Conservation (phyloP, 2,888 invertebrate species). For the Plemyria rubiginata region DNA sequence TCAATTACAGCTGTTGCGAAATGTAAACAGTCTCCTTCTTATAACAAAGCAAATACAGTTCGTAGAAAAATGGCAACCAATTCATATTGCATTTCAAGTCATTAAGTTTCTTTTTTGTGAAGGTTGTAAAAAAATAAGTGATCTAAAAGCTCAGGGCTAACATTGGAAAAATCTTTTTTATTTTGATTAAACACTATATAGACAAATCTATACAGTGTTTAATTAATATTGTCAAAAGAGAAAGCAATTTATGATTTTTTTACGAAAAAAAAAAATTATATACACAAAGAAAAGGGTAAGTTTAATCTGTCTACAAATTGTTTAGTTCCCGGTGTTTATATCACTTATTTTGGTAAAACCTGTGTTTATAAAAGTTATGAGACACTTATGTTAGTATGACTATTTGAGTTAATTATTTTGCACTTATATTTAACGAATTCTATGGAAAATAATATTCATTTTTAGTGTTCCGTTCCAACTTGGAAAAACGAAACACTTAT, state of each 20-base stretch:
- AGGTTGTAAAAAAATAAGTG: conserved; percentile 21
- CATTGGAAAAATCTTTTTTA: background rate
- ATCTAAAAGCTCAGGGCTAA: conserved; percentile 4
- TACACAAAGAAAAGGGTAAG: too few relatives aligned
- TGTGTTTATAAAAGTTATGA: conserved; percentile 23
- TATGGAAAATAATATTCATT: conserved; percentile 84
- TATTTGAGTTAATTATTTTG: conserved; percentile 60
- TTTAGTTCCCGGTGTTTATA: background rate
- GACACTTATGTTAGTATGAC: conserved; percentile 31
- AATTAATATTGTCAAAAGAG: background rate
- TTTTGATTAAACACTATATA: too few relatives aligned
- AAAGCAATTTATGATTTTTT: background rate
- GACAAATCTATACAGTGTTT: too few relatives aligned
- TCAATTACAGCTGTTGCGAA: conserved; percentile 79
- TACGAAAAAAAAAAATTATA: too few relatives aligned
- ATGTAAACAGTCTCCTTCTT: conserved; percentile 69
- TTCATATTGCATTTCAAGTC: conserved; percentile 69
- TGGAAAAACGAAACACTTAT: conserved; percentile 76
- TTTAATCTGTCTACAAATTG: background rate
- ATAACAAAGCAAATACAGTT: conserved; percentile 62
- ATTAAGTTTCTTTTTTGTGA: background rate
- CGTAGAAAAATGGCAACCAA: conserved; percentile 74
- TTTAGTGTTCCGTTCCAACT: conserved; percentile 53
- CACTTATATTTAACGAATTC: conserved; percentile 80
- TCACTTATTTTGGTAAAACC: conserved; percentile 19